Percentiles rank a stretch among this genome's conserved stretches.
Conservation (phyloP, 2,797 vertebrate species). For the Eleutherodactylus coqui region DNA sequence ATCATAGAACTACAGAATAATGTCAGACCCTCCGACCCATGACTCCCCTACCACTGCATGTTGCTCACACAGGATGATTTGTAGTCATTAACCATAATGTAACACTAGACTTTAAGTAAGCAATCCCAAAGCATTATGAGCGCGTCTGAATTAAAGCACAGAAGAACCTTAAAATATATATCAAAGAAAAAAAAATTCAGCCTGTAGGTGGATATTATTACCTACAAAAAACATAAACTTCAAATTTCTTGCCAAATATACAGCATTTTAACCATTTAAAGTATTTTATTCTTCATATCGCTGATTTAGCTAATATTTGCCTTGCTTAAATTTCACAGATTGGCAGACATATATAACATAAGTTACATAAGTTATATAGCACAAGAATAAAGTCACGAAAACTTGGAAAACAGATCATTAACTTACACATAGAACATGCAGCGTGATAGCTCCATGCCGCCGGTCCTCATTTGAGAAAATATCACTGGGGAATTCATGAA, state of each 20-base stretch:
- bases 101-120: no score
- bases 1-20: no score
- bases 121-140: no score
- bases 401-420: constrained; percentile 5
- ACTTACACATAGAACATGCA: constrained; percentile 96
- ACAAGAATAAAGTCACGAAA: not conserved
- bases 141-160: no score
- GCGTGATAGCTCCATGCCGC: constrained; percentile 86
- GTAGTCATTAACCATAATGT: no score
- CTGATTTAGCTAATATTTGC: not conserved
- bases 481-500: constrained; percentile 93
- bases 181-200: no score
- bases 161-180: no score
- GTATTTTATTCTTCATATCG: not conserved
- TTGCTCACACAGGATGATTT: no score
- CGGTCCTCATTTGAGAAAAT: constrained; percentile 90
- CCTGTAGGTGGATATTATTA: no score
- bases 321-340: not conserved
- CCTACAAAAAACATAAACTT: not conserved
- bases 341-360: no score
- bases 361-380: not conserved
- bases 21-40: no score
- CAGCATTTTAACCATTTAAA: not conserved
- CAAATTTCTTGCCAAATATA: not conserved
- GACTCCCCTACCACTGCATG: no score